Evolutionary conservation across 2,113 vertebrate genomes (phyloP), one percentile per base, ranked within the genome.

Genomic region (Oncorhynchus keta): DNA sequence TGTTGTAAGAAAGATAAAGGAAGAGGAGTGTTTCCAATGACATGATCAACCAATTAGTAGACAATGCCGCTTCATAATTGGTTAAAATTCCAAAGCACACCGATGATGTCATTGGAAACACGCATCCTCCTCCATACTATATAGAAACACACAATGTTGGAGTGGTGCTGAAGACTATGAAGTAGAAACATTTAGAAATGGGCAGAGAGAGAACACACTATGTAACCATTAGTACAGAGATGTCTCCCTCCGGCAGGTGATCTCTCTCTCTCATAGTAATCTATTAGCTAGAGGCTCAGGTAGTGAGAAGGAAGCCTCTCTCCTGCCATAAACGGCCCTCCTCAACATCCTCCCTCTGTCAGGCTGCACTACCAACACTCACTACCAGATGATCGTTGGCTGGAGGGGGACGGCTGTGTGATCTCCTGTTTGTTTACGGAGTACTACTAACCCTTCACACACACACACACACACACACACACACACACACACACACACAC

Each of bases 381-480:
- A 68, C 48, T n/a, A 75, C 66, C 75, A 81, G 79, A 87, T 80
- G 24, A 76, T 72, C 69, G 62, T 76, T 75, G 61, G 2, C 75
- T 78, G 71, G 80, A 82, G 65, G 67, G 65, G 68, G 64, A 74
- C 67, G 65, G 76, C 83, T 83, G 81, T 75, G 64, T 78, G 32
- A 67, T 22, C 16, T 70, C 30, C 79, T 51, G 73, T 75, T 81
- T 82, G 74, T 88, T 87, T 88, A 80, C 73, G 80, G 75, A 71
- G 49, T 35, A 30, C 18, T 35, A 2, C 30, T 9, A 62, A n/a
- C 59, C 75, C 79, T 86, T 81, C 83, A 84, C 85, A 28, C 73
- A 77, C 51, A 4, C 49, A 4, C 49, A 16, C 49, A 51, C 11
- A 49, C 8, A 49, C 49, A 51, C 49, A 51, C 28, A 30, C 28